Conservation (phyloP, 2,113 vertebrate species). For the Scolopax mira region DNA sequence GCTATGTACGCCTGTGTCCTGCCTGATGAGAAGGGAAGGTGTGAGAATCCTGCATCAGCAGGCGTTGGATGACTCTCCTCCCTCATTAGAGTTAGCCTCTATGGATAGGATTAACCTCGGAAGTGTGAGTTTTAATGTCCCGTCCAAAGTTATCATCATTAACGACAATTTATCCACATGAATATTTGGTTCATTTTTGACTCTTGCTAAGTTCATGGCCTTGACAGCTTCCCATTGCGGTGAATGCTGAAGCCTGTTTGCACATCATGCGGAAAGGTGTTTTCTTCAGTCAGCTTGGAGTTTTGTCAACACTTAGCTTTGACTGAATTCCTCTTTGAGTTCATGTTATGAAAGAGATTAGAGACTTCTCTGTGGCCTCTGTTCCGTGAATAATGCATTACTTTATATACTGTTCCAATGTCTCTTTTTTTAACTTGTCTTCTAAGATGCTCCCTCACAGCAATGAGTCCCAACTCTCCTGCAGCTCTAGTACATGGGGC, state of each 20-base stretch:
- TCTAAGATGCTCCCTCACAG: background rate
- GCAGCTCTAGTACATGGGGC: background rate
- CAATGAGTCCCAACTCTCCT: background rate
- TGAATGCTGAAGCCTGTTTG: background rate
- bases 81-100: background rate
- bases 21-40: background rate
- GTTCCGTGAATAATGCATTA: background rate
- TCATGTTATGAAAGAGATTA: background rate
- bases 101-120: background rate
- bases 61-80: background rate
- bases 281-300: background rate
- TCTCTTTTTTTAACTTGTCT: background rate
- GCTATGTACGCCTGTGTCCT: background rate
- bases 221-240: background rate
- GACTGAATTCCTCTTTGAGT: background rate
- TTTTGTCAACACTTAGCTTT: background rate
- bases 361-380: background rate
- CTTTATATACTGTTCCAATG: background rate
- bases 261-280: background rate
- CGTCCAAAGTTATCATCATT: conserved; percentile 12
- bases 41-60: background rate
- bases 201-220: background rate
- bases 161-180: background rate
- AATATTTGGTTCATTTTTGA: conserved; percentile 5
- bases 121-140: conserved; percentile 9